phyloP scores from a whole-genome alignment of 2,888 invertebrate genomes.

The Atherix ibis region DNA sequence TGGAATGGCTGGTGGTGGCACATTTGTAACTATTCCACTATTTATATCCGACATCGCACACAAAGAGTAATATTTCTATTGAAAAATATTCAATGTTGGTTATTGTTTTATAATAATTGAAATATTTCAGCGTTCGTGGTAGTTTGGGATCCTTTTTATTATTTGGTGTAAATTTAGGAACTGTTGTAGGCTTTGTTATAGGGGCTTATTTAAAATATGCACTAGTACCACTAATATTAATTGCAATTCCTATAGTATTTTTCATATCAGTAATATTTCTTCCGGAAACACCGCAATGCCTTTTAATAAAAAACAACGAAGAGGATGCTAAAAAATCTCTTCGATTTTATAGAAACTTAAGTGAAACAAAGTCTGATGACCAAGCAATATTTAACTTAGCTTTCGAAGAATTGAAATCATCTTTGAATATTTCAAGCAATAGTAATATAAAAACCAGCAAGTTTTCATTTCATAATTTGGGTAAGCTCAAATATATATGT shows the following conservation, averaged over 20 bases:
- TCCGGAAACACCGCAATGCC: conserved; percentile 13
- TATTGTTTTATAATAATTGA: neutral
- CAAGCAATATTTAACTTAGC: neutral
- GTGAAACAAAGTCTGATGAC: conserved; percentile 1
- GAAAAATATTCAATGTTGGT: neutral
- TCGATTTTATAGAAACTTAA: conserved; percentile 9
- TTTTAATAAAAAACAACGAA: conserved; percentile 6
- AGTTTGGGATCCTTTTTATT: conserved; percentile 9
- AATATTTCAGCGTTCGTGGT: conserved; percentile 11
- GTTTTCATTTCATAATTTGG: conserved; percentile 8
- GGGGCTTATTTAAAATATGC: conserved; percentile 11
- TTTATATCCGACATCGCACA: conserved; percentile 29
- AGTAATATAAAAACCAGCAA: conserved; percentile 1
- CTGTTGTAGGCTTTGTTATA: conserved; percentile 9
- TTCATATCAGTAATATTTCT: conserved; percentile 7
- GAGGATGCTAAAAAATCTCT: conserved; percentile 10
- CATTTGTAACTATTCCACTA: conserved; percentile 23
- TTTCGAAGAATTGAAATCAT: neutral
- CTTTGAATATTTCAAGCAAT: too few relatives aligned
- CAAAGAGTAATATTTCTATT: conserved; percentile 18
- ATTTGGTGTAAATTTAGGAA: conserved; percentile 10
- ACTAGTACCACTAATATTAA: conserved; percentile 8
- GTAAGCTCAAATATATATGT: conserved; percentile 7
- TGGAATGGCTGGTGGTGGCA: conserved; percentile 27
- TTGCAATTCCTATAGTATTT: conserved; percentile 8